Conservation (phyloP, 2,113 vertebrate species). For the Rhinichthys klamathensis region DNA sequence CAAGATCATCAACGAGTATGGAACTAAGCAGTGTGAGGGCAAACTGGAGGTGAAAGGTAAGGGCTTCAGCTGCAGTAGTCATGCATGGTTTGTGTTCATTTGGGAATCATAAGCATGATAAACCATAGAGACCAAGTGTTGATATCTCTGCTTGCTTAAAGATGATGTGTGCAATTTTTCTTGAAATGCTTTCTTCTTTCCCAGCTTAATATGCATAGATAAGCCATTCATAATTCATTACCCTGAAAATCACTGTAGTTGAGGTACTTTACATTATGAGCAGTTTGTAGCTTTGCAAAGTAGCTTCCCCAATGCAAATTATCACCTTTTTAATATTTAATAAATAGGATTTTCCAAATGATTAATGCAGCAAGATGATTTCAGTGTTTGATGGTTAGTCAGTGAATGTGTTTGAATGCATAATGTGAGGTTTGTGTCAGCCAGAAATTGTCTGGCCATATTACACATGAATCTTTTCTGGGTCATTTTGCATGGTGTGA, state of each 20-base stretch:
- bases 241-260: neutral
- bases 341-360: neutral
- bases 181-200: neutral
- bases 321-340: neutral
- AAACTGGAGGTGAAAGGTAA: conserved; percentile 94
- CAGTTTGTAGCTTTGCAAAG: neutral
- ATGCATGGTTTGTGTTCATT: neutral
- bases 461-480: too few relatives aligned
- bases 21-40: conserved; percentile 92
- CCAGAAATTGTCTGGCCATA: too few relatives aligned
- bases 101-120: neutral
- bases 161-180: neutral
- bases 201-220: neutral
- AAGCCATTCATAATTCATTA: neutral
- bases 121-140: neutral
- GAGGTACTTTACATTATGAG: neutral
- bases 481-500: too few relatives aligned
- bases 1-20: conserved; percentile 96
- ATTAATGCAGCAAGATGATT: neutral
- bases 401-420: neutral
- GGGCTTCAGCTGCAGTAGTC: conserved; percentile 24
- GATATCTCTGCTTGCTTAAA: neutral
- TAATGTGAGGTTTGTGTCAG: neutral
- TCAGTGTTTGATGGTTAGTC: neutral
- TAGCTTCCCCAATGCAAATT: neutral